Conservation (phyloP, 2,113 vertebrate species). For the Chaetodon auriga region DNA sequence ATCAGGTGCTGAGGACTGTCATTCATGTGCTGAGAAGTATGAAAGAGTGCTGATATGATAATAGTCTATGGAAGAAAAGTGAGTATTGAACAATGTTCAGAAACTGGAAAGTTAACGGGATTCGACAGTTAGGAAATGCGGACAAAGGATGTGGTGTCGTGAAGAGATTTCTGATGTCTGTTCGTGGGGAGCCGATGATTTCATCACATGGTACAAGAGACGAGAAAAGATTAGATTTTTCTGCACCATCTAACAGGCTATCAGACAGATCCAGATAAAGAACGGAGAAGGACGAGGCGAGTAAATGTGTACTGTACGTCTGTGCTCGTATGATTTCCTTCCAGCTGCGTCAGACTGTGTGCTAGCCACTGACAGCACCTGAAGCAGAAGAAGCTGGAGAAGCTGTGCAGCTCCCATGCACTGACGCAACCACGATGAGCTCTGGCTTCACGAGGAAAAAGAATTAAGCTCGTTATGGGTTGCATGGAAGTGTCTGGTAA, state of each 20-base stretch:
- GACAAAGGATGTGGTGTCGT: background rate
- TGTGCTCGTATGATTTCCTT: background rate
- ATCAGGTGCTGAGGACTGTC: slow-evolving; percentile 15
- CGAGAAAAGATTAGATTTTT: background rate
- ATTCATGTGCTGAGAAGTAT: slow-evolving; percentile 5
- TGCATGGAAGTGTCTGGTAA: background rate
- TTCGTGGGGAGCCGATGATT: background rate
- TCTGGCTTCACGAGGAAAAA: no score
- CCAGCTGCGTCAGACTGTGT: background rate
- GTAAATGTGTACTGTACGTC: background rate
- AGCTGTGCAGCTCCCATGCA: background rate
- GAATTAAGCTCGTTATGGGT: no score
- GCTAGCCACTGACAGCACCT: background rate
- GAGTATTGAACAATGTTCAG: background rate
- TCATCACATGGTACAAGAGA: background rate
- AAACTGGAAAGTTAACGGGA: background rate
- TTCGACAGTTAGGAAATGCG: background rate
- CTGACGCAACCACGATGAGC: background rate
- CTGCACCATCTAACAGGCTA: background rate
- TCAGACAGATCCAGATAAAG: background rate
- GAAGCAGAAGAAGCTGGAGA: background rate
- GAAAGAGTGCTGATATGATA: background rate
- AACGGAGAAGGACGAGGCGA: background rate
- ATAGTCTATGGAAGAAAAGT: background rate
- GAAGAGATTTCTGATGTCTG: background rate